Evolutionary conservation across 2,113 vertebrate species (phyloP).

Genomic region (Osmerus mordax): DNA sequence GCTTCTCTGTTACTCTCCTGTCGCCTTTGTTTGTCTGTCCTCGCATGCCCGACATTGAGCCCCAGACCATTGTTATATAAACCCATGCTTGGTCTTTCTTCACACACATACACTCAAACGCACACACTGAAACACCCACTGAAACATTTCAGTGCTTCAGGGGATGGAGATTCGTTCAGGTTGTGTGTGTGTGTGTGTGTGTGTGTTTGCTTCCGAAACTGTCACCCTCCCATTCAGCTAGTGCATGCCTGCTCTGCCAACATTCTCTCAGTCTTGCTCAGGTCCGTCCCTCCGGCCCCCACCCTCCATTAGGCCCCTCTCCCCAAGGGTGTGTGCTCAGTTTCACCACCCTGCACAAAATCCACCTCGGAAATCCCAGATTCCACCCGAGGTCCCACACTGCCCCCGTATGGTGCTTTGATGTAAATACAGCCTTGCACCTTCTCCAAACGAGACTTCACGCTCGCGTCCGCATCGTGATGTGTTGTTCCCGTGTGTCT

Average conservation of each 20-base stretch:
- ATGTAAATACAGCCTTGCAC: neutral
- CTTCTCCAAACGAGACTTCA: neutral
- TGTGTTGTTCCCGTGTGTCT: neutral
- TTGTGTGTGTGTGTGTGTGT: slow-evolving; percentile 1
- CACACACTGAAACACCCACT: neutral
- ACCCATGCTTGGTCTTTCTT: neutral
- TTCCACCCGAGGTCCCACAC: slow-evolving; percentile 39
- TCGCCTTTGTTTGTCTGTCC: neutral
- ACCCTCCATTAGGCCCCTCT: too few species aligned
- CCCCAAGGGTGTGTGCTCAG: too few species aligned
- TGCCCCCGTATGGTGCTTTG: slow-evolving; percentile 57
- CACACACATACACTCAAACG: neutral
- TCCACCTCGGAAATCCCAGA: neutral
- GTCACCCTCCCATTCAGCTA: too few species aligned
- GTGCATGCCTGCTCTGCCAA: too few species aligned
- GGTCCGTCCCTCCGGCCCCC: too few species aligned
- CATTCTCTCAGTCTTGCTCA: too few species aligned
- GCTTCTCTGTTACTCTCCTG: neutral
- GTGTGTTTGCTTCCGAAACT: neutral
- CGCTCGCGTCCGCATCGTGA: neutral
- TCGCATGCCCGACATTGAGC: neutral
- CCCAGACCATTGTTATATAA: neutral
- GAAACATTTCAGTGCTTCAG: neutral
- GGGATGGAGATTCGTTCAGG: neutral
- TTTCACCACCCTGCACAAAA: too few species aligned